These are phyloP conservation scores for Drosophila phalerata DNA, from an alignment of 2,888 invertebrate species.

Conservation along the genomic window DNA sequence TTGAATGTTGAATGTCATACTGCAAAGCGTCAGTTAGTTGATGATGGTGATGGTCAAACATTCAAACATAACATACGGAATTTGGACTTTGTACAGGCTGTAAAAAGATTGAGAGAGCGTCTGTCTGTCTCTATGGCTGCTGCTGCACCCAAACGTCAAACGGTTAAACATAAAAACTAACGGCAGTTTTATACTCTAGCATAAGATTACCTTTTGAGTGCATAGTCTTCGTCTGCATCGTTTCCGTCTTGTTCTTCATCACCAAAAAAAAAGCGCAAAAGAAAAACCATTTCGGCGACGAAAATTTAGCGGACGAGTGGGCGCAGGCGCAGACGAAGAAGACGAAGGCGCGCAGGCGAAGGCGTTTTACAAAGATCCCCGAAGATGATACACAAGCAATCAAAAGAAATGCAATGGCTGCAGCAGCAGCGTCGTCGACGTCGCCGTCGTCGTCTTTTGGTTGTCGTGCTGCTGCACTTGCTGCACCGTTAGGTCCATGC, in stretches of 20 bases:
- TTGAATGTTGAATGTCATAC: constrained; percentile 50
- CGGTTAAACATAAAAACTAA: constrained; percentile 78
- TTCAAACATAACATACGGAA: constrained; percentile 53
- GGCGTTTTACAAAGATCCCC: constrained; percentile 63
- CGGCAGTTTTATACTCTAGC: constrained; percentile 77
- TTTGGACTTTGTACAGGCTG: constrained; percentile 60
- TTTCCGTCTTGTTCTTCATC: constrained; percentile 47
- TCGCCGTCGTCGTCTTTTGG: constrained; percentile 21
- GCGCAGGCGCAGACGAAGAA: constrained; percentile 48
- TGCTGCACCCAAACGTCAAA: constrained; percentile 76
- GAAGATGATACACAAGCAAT: constrained; percentile 81
- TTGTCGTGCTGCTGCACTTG: constrained; percentile 65
- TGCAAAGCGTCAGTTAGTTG: constrained; percentile 55
- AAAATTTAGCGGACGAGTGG: constrained; percentile 61
- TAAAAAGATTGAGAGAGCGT: constrained; percentile 43
- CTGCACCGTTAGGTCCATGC: constrained; percentile 66
- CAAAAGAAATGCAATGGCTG: constrained; percentile 75
- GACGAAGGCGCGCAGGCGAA: constrained; percentile 34
- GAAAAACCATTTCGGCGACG: constrained; percentile 63
- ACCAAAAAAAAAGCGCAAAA: constrained; percentile 60
- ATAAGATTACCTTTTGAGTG: constrained; percentile 75
- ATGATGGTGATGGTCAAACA: constrained; percentile 46
- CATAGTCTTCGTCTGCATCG: constrained; percentile 42
- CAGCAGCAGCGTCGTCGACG: constrained; percentile 31
- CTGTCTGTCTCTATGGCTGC: constrained; percentile 17